Evolutionary conservation across 2,113 vertebrate genomes (phyloP), one percentile per base, ranked within the genome.

Genomic region (Elgaria multicarinata): DNA sequence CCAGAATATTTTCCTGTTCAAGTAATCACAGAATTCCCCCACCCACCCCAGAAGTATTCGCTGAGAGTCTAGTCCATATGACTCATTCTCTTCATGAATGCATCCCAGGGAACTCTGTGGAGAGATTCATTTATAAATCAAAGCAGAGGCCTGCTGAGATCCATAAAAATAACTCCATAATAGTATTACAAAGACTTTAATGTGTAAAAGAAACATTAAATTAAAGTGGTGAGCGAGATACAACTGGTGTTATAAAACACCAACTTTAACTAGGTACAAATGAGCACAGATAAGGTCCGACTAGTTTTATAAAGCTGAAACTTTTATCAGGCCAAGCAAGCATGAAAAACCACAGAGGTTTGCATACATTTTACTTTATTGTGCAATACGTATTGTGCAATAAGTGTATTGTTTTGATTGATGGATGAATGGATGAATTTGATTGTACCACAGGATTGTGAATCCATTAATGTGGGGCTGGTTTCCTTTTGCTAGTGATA

Each of bases 241-340:
- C 36, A 81, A 72, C 33, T 18, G n/a, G 44, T 53, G 64, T 81
- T 82, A 14, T 58, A 39, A 58, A 81, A 42, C 66, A 42, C 4
- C 16, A 46, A 50, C 22, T 71, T 80, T 87, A 53, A 71, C 87
- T 76, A n/a, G 31, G 71, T 83, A 46, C 80, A 36, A 8, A 7
- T 76, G 3, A 76, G 44, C 28, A 83, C 44, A 66, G 26, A 75
- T 36, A 46, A 89, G 6, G 24, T 66, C 64, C 62, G 12, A 39
- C 77, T 42, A n/a, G 55, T 36, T 89, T 83, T 76, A 76, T 74
- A 83, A 66, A 66, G 55, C 55, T 83, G 84, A 77, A 89, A 16
- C 39, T 76, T 62, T 50, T 33, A 83, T 83, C 55, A 62, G 39
- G 18, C 7, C n/a, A 28, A 9, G 5, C 39, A 26, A 42, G 9